Percentiles rank a stretch among this genome's conserved stretches.
phyloP scores from a whole-genome alignment of 2,888 invertebrate genomes.

The Rosalia funebris region DNA sequence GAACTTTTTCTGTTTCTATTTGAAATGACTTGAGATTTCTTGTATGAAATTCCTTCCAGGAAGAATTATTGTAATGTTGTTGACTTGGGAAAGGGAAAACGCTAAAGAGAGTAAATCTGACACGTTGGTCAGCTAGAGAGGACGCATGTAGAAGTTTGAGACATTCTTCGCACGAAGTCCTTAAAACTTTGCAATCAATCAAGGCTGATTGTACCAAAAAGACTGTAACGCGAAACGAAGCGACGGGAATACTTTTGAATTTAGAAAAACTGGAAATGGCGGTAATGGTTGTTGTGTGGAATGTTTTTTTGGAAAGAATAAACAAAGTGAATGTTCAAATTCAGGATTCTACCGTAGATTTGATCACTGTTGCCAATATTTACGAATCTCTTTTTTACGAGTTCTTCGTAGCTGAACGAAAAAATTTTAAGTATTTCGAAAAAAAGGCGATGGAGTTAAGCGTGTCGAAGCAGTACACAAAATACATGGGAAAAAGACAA shows the following conservation, averaged over 20 bases:
- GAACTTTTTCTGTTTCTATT: background rate
- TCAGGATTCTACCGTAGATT: too few relatives aligned
- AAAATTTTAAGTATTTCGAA: slow-evolving; percentile 24
- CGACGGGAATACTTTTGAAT: slow-evolving; percentile 6
- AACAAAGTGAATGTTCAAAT: too few relatives aligned
- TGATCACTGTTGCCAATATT: slow-evolving; percentile 12
- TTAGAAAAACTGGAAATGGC: slow-evolving; percentile 9
- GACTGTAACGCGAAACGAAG: slow-evolving; percentile 19
- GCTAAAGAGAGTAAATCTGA: background rate
- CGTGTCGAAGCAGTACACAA: too few relatives aligned
- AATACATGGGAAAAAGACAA: too few relatives aligned
- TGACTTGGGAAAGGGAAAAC: background rate
- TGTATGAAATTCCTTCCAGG: too few relatives aligned
- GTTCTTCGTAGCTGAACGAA: slow-evolving; percentile 14
- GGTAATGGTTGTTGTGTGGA: slow-evolving; percentile 13
- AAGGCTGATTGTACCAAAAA: slow-evolving; percentile 23
- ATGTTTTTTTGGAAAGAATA: slow-evolving; percentile 14
- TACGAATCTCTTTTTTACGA: slow-evolving; percentile 10
- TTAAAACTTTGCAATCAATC: slow-evolving; percentile 29
- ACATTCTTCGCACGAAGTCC: slow-evolving; percentile 30
- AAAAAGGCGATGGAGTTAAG: too few relatives aligned
- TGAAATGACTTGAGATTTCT: too few relatives aligned
- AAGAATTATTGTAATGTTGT: too few relatives aligned
- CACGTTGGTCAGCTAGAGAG: slow-evolving; percentile 22
- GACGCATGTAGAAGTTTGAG: slow-evolving; percentile 29